Evolutionary conservation across 1,140 invertebrate species (phyloP).

Genomic region (Sesamia nonagrioides): DNA sequence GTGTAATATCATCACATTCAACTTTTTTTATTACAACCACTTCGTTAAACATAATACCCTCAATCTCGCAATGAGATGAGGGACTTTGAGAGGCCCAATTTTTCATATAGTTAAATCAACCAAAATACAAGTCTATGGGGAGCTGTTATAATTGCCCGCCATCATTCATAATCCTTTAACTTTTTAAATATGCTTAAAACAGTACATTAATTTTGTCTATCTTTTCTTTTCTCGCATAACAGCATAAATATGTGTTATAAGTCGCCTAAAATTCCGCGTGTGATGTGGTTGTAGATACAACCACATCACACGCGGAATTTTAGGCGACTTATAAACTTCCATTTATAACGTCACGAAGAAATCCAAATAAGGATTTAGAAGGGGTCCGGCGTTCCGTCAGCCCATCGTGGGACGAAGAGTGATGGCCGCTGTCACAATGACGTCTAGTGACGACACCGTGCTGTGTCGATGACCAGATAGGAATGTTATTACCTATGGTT

Average conservation of each 20-base stretch:
- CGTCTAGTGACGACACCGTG: background rate
- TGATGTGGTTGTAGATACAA: background rate
- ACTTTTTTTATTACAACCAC: background rate
- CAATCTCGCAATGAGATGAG: background rate
- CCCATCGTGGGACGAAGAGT: background rate
- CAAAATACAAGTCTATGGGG: background rate
- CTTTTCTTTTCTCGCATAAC: background rate
- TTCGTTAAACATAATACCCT: background rate
- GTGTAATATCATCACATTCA: background rate
- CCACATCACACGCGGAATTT: background rate
- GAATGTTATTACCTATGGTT: background rate
- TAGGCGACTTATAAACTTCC: constrained; percentile 11
- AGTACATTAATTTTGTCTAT: background rate
- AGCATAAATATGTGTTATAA: background rate
- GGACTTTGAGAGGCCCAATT: too few relatives aligned
- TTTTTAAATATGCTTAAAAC: background rate
- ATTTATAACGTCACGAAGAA: constrained; percentile 31
- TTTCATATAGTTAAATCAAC: too few relatives aligned
- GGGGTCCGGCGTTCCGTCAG: constrained; percentile 10
- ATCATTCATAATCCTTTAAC: background rate
- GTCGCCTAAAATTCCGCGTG: background rate
- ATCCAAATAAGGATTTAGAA: constrained; percentile 35
- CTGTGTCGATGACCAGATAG: background rate
- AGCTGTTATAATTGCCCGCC: background rate
- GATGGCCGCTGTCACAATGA: background rate